Evolutionary conservation across 1,140 invertebrate genomes (phyloP).

Genomic region (Drosophila pruinosa): DNA sequence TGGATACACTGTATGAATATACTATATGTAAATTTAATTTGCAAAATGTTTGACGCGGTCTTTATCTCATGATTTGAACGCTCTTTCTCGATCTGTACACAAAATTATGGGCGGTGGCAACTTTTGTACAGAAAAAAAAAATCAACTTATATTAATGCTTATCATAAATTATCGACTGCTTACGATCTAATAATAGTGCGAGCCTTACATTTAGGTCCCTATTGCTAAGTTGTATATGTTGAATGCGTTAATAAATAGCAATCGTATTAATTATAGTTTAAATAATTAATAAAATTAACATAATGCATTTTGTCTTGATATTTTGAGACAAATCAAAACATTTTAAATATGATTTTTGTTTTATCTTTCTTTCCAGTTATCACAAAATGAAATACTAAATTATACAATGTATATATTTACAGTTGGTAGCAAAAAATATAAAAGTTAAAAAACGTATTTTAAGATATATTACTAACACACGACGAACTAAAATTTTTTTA

Average conservation of each 20-base stretch:
- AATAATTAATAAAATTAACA: constrained; percentile 34
- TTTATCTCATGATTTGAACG: background rate
- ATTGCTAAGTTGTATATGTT: constrained; percentile 26
- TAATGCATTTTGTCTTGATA: constrained; percentile 15
- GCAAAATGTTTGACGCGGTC: constrained; percentile 25
- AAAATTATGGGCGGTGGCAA: constrained; percentile 40
- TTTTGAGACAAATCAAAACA: constrained; percentile 18
- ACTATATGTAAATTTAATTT: constrained; percentile 30
- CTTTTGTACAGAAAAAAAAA: constrained; percentile 31
- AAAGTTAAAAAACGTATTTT: constrained; percentile 1
- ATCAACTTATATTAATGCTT: constrained; percentile 18
- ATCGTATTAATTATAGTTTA: constrained; percentile 29
- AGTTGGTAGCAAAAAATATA: constrained; percentile 18
- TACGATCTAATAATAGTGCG: constrained; percentile 26
- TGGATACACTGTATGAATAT: constrained; percentile 13
- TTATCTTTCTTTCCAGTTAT: constrained; percentile 43
- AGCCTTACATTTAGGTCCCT: constrained; percentile 14
- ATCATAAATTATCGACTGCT: constrained; percentile 28
- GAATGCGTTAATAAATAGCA: constrained; percentile 67
- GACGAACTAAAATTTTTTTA: background rate
- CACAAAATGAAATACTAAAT: constrained; percentile 77
- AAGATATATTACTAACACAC: background rate
- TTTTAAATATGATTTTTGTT: constrained; percentile 16
- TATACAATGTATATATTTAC: constrained; percentile 39
- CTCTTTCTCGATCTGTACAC: constrained; percentile 15